Evolutionary conservation across 2,888 invertebrate species (phyloP), one percentile per base, ranked within the genome.

Genomic region (Oscheius sp.): DNA sequence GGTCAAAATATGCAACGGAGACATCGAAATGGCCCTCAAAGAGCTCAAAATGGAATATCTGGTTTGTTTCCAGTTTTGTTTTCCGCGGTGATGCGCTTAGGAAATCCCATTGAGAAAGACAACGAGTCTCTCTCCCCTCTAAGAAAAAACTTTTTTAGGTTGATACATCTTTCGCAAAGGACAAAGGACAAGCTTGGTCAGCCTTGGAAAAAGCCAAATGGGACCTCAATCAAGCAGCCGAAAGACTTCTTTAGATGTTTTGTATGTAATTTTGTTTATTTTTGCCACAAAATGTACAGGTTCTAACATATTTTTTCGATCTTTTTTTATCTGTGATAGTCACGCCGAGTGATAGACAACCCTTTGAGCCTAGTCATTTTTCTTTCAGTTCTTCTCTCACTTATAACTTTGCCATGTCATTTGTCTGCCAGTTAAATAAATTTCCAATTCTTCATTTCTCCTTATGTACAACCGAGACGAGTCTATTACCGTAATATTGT

Each of bases 41-140:
- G 53, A 73, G 31, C 65, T 80, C 50, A 80, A 80, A 58, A 66
- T 74, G 61, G 55, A 74, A 3, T 71, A 76, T 25, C 58, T 80
- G 63, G 69, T 75, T 29, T 48, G 64, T 64, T 52, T 52, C n/a
- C n/a, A n/a, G n/a, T n/a, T n/a, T n/a, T n/a, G 46, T 45, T 17
- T 10, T 17, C 46, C n/a, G 12, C n/a, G n/a, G n/a, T n/a, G n/a
- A n/a, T n/a, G n/a, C n/a, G n/a, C n/a, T n/a, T n/a, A n/a, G n/a
- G n/a, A n/a, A n/a, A n/a, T n/a, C n/a, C n/a, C n/a, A n/a, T n/a
- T n/a, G n/a, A n/a, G n/a, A n/a, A n/a, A n/a, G n/a, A n/a, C n/a
- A n/a, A 29, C 15, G 25, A 17, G 29, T 27, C 53, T 53, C 15
- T 31, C 29, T 4, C 17, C 27, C 27, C 25, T 17, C 27, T 27